Conservation (phyloP, 2,888 invertebrate species). For the Stictocephala bisonia region DNA sequence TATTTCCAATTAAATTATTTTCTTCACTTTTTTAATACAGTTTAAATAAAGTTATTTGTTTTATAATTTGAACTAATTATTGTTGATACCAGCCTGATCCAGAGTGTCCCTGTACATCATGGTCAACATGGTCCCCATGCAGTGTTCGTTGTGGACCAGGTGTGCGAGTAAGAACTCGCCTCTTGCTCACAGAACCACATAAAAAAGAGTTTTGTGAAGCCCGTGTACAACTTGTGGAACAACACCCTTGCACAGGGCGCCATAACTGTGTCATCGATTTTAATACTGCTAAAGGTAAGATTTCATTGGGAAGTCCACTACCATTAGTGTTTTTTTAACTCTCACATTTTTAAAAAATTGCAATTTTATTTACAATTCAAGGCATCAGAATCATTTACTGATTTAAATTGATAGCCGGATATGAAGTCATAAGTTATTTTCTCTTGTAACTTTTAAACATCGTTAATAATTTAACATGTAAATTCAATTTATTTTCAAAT, state of each 20-base stretch:
- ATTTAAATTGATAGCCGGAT: too few species aligned
- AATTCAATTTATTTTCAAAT: too few species aligned
- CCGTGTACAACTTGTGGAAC: constrained; percentile 79
- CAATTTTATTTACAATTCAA: constrained; percentile 18
- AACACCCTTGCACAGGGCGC: constrained; percentile 75
- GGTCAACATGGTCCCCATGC: constrained; percentile 95
- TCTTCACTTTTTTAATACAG: too few species aligned
- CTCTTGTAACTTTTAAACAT: too few species aligned
- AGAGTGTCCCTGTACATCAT: constrained; percentile 79
- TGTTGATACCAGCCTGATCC: constrained; percentile 66
- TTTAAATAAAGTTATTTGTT: too few species aligned
- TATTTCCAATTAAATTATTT: too few species aligned
- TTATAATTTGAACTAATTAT: too few species aligned
- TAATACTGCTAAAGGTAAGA: constrained; percentile 80
- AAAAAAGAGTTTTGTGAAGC: constrained; percentile 73
- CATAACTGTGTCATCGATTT: constrained; percentile 78
- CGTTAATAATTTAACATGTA: too few species aligned
- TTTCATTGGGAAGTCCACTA: too few species aligned
- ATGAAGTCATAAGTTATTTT: too few species aligned
- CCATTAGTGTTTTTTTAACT: too few species aligned
- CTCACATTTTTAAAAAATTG: background rate
- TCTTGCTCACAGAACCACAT: constrained; percentile 72
- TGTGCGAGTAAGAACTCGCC: constrained; percentile 76
- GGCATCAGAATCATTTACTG: too few species aligned
- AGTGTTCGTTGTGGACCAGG: constrained; percentile 90